Conservation (phyloP, 1,140 invertebrate species). For the Tetramorium simillimum region DNA sequence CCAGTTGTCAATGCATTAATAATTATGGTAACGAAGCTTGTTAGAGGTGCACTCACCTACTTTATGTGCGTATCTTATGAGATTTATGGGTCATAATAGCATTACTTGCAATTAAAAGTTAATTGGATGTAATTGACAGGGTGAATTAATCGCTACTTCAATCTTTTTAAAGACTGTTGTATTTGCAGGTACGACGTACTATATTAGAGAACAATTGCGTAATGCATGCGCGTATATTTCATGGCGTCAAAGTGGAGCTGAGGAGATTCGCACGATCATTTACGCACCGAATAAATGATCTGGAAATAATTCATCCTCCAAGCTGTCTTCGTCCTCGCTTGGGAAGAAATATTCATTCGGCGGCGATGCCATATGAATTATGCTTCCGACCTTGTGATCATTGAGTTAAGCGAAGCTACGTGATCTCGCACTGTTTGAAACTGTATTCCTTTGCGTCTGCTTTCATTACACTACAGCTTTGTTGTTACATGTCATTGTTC, state of each 20-base stretch:
- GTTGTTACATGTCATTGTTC: neutral
- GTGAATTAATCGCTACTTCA: neutral
- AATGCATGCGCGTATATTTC: neutral
- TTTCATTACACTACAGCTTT: constrained; percentile 18
- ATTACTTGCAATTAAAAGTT: constrained; percentile 27
- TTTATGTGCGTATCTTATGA: constrained; percentile 10
- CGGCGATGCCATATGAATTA: constrained; percentile 70
- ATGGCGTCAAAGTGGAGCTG: neutral
- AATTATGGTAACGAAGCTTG: constrained; percentile 13
- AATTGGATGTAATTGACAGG: constrained; percentile 36
- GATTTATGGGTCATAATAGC: constrained; percentile 44
- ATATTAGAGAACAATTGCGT: constrained; percentile 4
- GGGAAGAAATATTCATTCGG: constrained; percentile 66
- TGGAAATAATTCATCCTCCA: constrained; percentile 57
- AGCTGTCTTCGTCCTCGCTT: constrained; percentile 51
- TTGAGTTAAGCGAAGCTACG: constrained; percentile 16
- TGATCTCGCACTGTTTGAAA: constrained; percentile 20
- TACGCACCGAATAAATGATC: constrained; percentile 40
- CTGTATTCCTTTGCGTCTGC: neutral
- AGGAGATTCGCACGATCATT: neutral
- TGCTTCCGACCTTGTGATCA: constrained; percentile 4
- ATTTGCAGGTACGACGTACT: neutral
- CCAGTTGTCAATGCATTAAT: neutral
- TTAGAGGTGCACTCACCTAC: neutral
- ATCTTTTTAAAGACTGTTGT: constrained; percentile 11